These are phyloP conservation scores for Monoplex corrugatus DNA, from an alignment of 2,888 invertebrate genomes.

Conservation along the genomic window DNA sequence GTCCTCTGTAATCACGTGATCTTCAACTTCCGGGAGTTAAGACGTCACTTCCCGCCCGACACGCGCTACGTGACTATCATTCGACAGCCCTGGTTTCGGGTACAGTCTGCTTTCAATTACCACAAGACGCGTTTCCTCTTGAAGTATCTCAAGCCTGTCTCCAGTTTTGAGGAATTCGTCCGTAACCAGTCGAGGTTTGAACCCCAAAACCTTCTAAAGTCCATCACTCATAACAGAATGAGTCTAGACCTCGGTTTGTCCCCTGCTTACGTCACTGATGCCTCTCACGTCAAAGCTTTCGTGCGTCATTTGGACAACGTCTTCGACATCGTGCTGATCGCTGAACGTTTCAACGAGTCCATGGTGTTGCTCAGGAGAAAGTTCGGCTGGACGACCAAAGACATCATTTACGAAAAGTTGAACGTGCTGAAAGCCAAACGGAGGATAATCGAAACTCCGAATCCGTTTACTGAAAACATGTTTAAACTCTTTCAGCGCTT, in stretches of 20 bases:
- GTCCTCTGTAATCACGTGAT: constrained; percentile 53
- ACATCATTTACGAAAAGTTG: constrained; percentile 37
- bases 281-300: not conserved
- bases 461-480: not conserved
- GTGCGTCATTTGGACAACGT: constrained; percentile 27
- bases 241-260: constrained; percentile 35
- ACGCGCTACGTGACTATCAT: constrained; percentile 65
- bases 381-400: constrained; percentile 40
- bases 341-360: constrained; percentile 43
- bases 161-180: constrained; percentile 56
- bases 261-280: not conserved
- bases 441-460: too few relatives aligned
- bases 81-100: constrained; percentile 61
- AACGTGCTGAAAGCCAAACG: not conserved
- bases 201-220: constrained; percentile 35
- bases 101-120: constrained; percentile 61
- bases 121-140: constrained; percentile 56
- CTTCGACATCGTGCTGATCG: constrained; percentile 37
- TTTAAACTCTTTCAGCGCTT: not conserved
- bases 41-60: constrained; percentile 57
- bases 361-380: constrained; percentile 37
- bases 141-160: constrained; percentile 54
- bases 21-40: constrained; percentile 57
- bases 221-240: constrained; percentile 46
- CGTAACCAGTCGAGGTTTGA: constrained; percentile 60